Evolutionary conservation across 2,888 invertebrate species (phyloP).

Genomic region (Cremastinae sp.): DNA sequence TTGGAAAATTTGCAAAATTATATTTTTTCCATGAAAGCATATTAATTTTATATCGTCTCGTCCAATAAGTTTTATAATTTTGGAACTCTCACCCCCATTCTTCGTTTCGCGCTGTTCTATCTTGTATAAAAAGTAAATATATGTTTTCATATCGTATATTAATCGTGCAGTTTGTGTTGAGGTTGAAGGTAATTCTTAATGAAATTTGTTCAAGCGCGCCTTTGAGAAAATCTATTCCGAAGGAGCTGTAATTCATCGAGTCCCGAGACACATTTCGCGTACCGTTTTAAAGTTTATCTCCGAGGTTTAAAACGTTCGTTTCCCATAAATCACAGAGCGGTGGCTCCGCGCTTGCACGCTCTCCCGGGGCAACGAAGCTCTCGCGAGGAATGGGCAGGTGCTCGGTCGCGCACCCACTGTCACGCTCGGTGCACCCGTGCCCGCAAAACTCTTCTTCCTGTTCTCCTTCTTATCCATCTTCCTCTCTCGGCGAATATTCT

Average conservation of each 20-base stretch:
- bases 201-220: not conserved
- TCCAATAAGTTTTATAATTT: too few relatives aligned
- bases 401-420: conserved; percentile 77
- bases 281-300: conserved; percentile 15
- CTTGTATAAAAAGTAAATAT: too few relatives aligned
- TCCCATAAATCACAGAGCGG: conserved; percentile 55
- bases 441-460: conserved; percentile 69
- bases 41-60: too few relatives aligned
- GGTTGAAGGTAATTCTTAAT: too few relatives aligned
- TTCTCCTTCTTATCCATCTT: conserved; percentile 61
- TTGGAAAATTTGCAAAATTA: too few relatives aligned
- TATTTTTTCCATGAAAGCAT: too few relatives aligned
- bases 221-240: not conserved
- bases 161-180: too few relatives aligned
- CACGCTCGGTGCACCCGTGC: conserved; percentile 79
- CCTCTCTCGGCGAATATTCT: conserved; percentile 48
- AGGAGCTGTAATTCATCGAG: conserved; percentile 11
- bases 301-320: conserved; percentile 41
- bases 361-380: conserved; percentile 47
- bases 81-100: too few relatives aligned
- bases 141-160: too few relatives aligned
- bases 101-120: too few relatives aligned
- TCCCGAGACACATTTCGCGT: not conserved
- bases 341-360: conserved; percentile 33
- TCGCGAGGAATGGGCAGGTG: conserved; percentile 78